These are phyloP conservation scores for Lasioglossum vierecki DNA, from an alignment of 2,888 invertebrate genomes.

Conservation along the genomic window DNA sequence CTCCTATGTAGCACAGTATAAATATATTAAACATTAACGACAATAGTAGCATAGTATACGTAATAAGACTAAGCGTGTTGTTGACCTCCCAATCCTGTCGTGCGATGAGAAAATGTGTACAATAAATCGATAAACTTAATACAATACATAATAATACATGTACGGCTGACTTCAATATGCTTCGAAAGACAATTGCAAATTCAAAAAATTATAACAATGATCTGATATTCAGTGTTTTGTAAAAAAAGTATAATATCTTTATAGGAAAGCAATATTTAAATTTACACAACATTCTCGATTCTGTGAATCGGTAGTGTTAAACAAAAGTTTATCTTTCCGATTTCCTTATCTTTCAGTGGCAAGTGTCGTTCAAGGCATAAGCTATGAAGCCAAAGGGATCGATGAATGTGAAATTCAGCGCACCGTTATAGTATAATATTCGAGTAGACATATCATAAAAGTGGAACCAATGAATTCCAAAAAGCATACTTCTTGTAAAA, in stretches of 20 bases:
- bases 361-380: not conserved
- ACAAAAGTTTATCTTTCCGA: not conserved
- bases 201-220: not conserved
- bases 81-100: slow-evolving; percentile 58
- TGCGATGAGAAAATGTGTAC: no score
- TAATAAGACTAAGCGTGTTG: slow-evolving; percentile 44
- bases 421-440: slow-evolving; percentile 77
- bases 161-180: not conserved
- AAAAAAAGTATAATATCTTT: not conserved
- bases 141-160: no score
- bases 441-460: slow-evolving; percentile 77
- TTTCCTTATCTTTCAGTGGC: not conserved
- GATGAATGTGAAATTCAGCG: not conserved
- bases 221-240: not conserved
- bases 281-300: not conserved
- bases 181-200: not conserved
- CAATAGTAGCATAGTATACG: slow-evolving; percentile 58
- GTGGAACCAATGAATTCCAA: slow-evolving; percentile 77
- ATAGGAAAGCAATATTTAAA: not conserved
- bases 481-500: slow-evolving; percentile 64
- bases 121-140: not conserved
- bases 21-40: slow-evolving; percentile 65
- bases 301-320: not conserved
- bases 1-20: slow-evolving; percentile 66
- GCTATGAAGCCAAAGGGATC: not conserved